phyloP scores from a whole-genome alignment of 2,888 invertebrate species.

The Caenorhabditis japonica region DNA sequence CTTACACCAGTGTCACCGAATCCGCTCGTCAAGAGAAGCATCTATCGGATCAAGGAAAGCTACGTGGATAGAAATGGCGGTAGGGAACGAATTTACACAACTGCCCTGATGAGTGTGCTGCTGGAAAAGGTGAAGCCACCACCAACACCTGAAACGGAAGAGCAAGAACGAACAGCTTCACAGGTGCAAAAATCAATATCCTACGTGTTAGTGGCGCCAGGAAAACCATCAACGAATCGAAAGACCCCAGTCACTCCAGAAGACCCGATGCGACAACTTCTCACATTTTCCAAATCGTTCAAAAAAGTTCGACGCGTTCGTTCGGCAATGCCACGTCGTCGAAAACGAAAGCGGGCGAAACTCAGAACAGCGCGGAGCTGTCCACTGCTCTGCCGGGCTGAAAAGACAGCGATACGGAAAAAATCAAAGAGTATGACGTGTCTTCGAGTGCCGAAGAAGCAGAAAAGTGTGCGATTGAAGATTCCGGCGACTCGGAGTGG shows the following conservation, averaged over 20 bases:
- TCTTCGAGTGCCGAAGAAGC: slow-evolving; percentile 41
- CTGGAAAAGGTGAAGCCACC: slow-evolving; percentile 29
- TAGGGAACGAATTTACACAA: slow-evolving; percentile 37
- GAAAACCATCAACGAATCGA: no score
- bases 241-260: not conserved
- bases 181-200: slow-evolving; percentile 3
- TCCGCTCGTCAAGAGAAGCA: slow-evolving; percentile 30
- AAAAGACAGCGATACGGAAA: slow-evolving; percentile 45
- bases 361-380: slow-evolving; percentile 38
- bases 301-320: slow-evolving; percentile 71
- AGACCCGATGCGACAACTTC: slow-evolving; percentile 53
- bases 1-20: slow-evolving; percentile 25
- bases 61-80: slow-evolving; percentile 46
- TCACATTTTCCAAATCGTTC: slow-evolving; percentile 75
- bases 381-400: slow-evolving; percentile 34
- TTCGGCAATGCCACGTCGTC: slow-evolving; percentile 53
- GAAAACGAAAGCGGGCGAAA: slow-evolving; percentile 59
- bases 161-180: slow-evolving; percentile 13
- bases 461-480: slow-evolving; percentile 30
- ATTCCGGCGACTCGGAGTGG: slow-evolving; percentile 22
- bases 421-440: slow-evolving; percentile 30
- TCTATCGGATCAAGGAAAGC: slow-evolving; percentile 26
- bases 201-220: no score
- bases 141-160: slow-evolving; percentile 1
- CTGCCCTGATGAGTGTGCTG: slow-evolving; percentile 29